These are phyloP conservation scores for Ostrea denselamellosa DNA, from an alignment of 1,140 invertebrate species.

Conservation along the genomic window DNA sequence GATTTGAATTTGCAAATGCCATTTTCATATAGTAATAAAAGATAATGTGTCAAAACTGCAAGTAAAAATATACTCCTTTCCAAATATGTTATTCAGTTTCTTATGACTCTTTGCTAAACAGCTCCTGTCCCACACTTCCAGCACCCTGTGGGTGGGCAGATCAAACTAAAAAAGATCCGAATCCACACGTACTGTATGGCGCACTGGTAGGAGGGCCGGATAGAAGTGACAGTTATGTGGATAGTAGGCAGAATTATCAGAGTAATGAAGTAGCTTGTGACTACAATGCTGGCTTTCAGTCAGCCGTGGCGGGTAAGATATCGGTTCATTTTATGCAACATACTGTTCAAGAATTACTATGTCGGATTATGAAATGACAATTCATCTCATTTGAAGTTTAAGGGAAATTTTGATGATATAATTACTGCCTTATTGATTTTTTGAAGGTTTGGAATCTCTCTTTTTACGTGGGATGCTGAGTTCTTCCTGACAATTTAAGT, in stretches of 20 bases:
- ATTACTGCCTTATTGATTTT: background rate
- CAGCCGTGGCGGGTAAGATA: slow-evolving; percentile 61
- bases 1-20: too few species aligned
- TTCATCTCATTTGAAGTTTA: background rate
- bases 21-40: too few species aligned
- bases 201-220: slow-evolving; percentile 79
- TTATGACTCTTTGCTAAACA: slow-evolving; percentile 34
- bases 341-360: background rate
- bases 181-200: slow-evolving; percentile 77
- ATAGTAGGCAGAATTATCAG: slow-evolving; percentile 76
- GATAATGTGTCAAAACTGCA: too few species aligned
- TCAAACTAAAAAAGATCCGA: slow-evolving; percentile 62
- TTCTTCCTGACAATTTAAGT: background rate
- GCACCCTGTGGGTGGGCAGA: slow-evolving; percentile 65
- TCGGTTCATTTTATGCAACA: background rate
- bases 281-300: slow-evolving; percentile 79
- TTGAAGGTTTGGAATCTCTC: background rate
- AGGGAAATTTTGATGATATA: background rate
- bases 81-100: background rate
- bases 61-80: too few species aligned
- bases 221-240: slow-evolving; percentile 73
- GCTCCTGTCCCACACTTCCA: slow-evolving; percentile 69
- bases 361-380: background rate
- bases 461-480: background rate
- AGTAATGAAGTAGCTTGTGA: slow-evolving; percentile 78